Percentiles rank a stretch among this genome's conserved stretches.
Conservation (phyloP, 2,888 invertebrate genomes). For the Parascotia fuliginaria region DNA sequence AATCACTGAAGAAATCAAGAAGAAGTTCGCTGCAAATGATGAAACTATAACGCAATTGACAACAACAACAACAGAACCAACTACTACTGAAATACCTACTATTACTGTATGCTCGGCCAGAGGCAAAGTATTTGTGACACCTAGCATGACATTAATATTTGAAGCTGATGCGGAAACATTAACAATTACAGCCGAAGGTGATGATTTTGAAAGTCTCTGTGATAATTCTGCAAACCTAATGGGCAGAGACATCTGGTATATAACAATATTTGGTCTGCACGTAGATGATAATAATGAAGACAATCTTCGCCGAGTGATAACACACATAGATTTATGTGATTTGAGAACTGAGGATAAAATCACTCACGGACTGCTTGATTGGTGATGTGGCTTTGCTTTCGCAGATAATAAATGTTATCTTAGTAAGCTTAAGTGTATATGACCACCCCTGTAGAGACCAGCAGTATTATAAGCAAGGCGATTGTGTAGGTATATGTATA, state of each 20-base stretch:
- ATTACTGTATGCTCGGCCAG: slow-evolving; percentile 47
- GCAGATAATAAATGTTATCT: too few relatives aligned
- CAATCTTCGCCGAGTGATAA: slow-evolving; percentile 50
- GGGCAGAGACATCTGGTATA: slow-evolving; percentile 43
- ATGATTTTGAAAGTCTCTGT: slow-evolving; percentile 58
- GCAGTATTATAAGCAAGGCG: too few relatives aligned
- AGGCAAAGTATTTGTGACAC: slow-evolving; percentile 62
- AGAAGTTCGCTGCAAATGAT: slow-evolving; percentile 7
- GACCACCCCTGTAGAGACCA: too few relatives aligned
- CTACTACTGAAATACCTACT: slow-evolving; percentile 1
- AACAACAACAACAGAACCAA: not conserved
- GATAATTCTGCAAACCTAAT: slow-evolving; percentile 23
- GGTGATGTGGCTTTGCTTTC: too few relatives aligned
- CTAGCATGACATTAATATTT: slow-evolving; percentile 56
- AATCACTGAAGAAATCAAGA: slow-evolving; percentile 13
- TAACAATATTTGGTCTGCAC: slow-evolving; percentile 70
- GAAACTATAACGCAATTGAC: not conserved
- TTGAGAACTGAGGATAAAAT: slow-evolving; percentile 42
- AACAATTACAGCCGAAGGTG: slow-evolving; percentile 51
- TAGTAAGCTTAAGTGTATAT: too few relatives aligned
- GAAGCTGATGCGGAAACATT: slow-evolving; percentile 54
- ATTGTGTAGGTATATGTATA: too few relatives aligned
- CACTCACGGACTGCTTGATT: slow-evolving; percentile 25
- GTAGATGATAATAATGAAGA: slow-evolving; percentile 73
- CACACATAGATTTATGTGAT: slow-evolving; percentile 59